Base-by-base conservation (phyloP, 2,797 vertebrate species). In the Clamator glandarius region DNA sequence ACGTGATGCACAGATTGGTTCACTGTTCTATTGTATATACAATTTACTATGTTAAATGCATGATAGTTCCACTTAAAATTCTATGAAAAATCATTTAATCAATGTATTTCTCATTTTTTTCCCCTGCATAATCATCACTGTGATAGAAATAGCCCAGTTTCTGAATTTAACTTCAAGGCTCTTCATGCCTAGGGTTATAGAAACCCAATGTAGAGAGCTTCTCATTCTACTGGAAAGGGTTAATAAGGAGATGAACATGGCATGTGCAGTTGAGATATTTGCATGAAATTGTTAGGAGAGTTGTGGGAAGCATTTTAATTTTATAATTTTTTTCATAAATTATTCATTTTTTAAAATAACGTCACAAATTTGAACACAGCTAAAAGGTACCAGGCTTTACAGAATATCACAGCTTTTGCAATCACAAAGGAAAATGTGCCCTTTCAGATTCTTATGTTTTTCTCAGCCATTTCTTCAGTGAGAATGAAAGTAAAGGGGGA, bases 281-380 rank as follows among this genome's bases (percentile, higher is more conserved):
- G 89, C 89, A 86, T 96, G 63, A 94, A 92, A 93, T 94, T 93
- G 72, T 85, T 84, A 67, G 42, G 55, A 58, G 62, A 81, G 57
- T 87, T 88, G 73, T 75, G 42, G 62, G 67, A 94, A 90, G 79
- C 73, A 86, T 92, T 94, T 95, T 84, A 91, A 92, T 91, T 76
- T 91, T 67, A 79, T 86, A 92, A 90, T 91, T 90, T 96, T 90
- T 96, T 88, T 92, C 59, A 76, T 87, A 72, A 93, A 90, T 95
- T 94, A 91, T 92, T 96, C 62, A 63, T 93, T 91, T 92, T 69
- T 35, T 0, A n/a, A n/a, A 91, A 85, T 84, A 92, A 46, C 66
- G 48, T 41, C 35, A 63, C 33, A 67, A 85, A 87, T 94, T 81
- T 74, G 64, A 93, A 51, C 26, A 23, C 70, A 67, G 44, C n/a